phyloP scores from a whole-genome alignment of 2,113 vertebrate species.

The Oryzias celebensis region DNA sequence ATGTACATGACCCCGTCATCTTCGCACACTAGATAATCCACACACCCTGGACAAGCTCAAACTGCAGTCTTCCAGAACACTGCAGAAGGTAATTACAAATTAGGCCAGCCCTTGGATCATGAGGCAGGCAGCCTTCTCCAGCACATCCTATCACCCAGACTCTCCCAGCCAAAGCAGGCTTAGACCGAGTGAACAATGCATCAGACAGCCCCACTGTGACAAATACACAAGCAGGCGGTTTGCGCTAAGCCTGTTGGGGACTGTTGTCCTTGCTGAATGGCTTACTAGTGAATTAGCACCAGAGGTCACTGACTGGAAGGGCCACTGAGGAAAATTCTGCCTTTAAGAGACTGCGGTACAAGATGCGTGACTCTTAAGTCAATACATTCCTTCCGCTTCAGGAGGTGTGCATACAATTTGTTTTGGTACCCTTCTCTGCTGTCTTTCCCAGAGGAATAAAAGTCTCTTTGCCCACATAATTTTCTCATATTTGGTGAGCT shows the following conservation, averaged over 20 bases:
- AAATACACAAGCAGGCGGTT: slow-evolving; percentile 51
- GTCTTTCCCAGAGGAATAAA: slow-evolving; percentile 25
- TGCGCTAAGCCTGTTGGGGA: slow-evolving; percentile 43
- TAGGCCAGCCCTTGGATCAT: slow-evolving; percentile 66
- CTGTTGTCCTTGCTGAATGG: slow-evolving; percentile 52
- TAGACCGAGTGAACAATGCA: slow-evolving; percentile 64
- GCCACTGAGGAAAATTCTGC: not conserved
- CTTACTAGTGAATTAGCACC: slow-evolving; percentile 52
- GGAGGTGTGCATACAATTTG: not conserved
- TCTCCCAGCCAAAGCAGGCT: slow-evolving; percentile 55
- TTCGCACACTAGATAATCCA: slow-evolving; percentile 63
- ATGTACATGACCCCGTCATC: slow-evolving; percentile 45
- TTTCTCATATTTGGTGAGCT: slow-evolving; percentile 11
- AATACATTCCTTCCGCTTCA: slow-evolving; percentile 6
- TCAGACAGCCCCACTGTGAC: slow-evolving; percentile 57
- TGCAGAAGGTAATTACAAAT: slow-evolving; percentile 77
- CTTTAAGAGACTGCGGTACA: not conserved
- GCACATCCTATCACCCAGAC: slow-evolving; percentile 52
- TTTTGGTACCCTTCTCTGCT: slow-evolving; percentile 4
- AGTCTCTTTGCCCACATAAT: slow-evolving; percentile 26
- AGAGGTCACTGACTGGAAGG: slow-evolving; percentile 46
- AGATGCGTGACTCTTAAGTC: slow-evolving; percentile 7
- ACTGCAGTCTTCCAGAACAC: slow-evolving; percentile 76
- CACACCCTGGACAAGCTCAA: slow-evolving; percentile 58
- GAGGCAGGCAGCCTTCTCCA: slow-evolving; percentile 52